Evolutionary conservation across 2,888 invertebrate genomes (phyloP).

Genomic region (Isotomurus palustris): DNA sequence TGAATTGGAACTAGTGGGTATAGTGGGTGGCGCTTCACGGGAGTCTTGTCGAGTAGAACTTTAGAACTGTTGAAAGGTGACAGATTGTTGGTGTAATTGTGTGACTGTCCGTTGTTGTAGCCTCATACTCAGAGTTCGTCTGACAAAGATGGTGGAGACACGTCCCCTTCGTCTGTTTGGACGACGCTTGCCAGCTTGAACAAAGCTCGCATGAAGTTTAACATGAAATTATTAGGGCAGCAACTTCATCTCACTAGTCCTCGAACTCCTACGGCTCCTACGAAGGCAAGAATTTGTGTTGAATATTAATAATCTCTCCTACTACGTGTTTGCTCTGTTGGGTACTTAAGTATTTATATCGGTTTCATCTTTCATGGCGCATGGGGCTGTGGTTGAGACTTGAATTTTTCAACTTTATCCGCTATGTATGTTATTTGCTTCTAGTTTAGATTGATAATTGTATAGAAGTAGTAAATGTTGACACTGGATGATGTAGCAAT

Average conservation of each 20-base stretch:
- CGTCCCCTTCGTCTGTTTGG: slow-evolving; percentile 50
- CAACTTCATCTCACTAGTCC: slow-evolving; percentile 53
- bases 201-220: slow-evolving; percentile 82
- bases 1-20: too few relatives aligned
- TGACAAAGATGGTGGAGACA: slow-evolving; percentile 46
- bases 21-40: too few relatives aligned
- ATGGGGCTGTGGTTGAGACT: not conserved
- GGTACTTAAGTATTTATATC: not conserved
- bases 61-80: too few relatives aligned
- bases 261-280: slow-evolving; percentile 41
- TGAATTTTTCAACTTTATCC: too few relatives aligned
- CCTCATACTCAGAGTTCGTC: slow-evolving; percentile 44
- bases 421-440: too few relatives aligned
- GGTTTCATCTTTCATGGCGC: not conserved
- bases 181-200: slow-evolving; percentile 67
- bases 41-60: too few relatives aligned
- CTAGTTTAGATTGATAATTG: not conserved
- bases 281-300: slow-evolving; percentile 41
- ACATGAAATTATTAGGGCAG: slow-evolving; percentile 81
- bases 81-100: too few relatives aligned
- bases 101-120: too few relatives aligned
- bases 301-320: not conserved
- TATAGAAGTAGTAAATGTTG: not conserved
- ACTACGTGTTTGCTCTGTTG: slow-evolving; percentile 9
- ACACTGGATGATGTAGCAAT: too few relatives aligned